Base-by-base conservation (phyloP, 2,797 vertebrate species). In the Lindbergichthys nudifrons region DNA sequence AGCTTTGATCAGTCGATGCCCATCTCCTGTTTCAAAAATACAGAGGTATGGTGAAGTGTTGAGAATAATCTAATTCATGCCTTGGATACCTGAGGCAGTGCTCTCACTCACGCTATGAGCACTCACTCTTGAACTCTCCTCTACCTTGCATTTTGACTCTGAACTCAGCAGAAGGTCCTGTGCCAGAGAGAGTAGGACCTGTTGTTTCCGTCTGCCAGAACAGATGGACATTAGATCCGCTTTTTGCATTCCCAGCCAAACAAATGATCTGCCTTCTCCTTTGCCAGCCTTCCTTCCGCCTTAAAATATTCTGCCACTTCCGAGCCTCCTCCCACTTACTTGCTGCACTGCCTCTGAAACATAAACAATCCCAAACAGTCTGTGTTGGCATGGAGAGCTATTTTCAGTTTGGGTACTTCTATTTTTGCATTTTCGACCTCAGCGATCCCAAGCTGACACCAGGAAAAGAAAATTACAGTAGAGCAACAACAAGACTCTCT, bases 161-260 rank as follows among this genome's bases (percentile, higher is more conserved):
- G 73, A 85, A 82, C 84, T 83, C 87, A 90, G 87, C 86, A 85
- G 85, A 89, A 82, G 89, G 82, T 88, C 69, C 62, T 14, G 82
- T 56, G 82, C 79, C 82, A 80, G 75, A 83, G 77, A 53, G 80
- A 80, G 80, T 61, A 66, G 70, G 71, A 92, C 89, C 88, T 86
- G 87, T 90, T 86, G 91, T 91, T 86, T 87, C 92, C 80, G 79
- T 92, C 90, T 92, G 92, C 88, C 89, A 76, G 85, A 88, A 72
- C 90, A 92, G 90, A 91, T 88, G 88, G 90, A 90, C 80, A 83
- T 91, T 88, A 90, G 75, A 92, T 92, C 90, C 77, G 80, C 88
- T 92, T 79, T 83, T 75, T 88, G 82, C 86, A 73, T 82, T 75
- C 70, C 59, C 70, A 78, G 85, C 81, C 84, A 87, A 88, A 90